A percentile compares a stretch with the other conserved stretches of the same genome.
phyloP scores from a whole-genome alignment of 2,113 vertebrate genomes.

The Poecilia latipinna region DNA sequence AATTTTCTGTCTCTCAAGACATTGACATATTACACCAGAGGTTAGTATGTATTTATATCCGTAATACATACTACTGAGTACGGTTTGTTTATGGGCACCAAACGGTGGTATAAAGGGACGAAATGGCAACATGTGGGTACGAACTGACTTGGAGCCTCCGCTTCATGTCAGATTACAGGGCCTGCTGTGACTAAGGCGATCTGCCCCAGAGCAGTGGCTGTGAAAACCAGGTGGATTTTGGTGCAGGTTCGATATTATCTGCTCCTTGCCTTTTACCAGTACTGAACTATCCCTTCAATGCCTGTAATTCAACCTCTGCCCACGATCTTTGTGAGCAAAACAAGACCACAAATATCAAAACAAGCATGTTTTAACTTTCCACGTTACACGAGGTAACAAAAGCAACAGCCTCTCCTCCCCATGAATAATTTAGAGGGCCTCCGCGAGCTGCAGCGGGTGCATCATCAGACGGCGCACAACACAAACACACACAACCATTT shows the following conservation, averaged over 20 bases:
- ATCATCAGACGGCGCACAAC: constrained; percentile 69
- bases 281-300: constrained; percentile 14
- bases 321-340: constrained; percentile 50
- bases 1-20: no score
- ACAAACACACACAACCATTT: constrained; percentile 80
- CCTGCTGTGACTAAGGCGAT: not conserved
- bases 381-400: constrained; percentile 72
- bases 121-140: not conserved
- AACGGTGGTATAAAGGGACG: no score
- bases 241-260: not conserved
- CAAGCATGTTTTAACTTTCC: constrained; percentile 74
- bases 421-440: constrained; percentile 81
- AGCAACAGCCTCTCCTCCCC: constrained; percentile 75
- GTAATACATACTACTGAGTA: no score
- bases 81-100: no score
- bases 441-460: constrained; percentile 64
- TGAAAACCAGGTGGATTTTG: not conserved
- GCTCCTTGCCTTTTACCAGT: not conserved
- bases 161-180: not conserved
- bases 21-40: no score
- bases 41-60: no score
- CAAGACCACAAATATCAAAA: constrained; percentile 70
- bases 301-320: constrained; percentile 57
- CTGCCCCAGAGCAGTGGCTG: not conserved
- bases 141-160: not conserved